phyloP scores from a whole-genome alignment of 2,888 invertebrate genomes.

The Rugalucina vietnamica region DNA sequence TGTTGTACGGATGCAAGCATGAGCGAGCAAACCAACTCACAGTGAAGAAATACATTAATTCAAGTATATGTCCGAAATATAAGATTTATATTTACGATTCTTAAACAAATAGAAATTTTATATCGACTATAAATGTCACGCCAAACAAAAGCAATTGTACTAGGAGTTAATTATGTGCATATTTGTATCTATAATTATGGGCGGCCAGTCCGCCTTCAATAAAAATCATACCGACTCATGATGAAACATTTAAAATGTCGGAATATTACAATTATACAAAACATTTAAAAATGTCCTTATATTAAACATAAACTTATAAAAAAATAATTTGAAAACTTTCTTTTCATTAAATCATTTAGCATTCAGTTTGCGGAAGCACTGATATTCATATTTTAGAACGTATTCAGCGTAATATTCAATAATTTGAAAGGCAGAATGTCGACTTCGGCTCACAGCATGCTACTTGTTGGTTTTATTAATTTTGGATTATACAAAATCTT shows the following conservation, averaged over 20 bases:
- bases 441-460: not conserved
- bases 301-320: not conserved
- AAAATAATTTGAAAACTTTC: not conserved
- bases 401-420: not conserved
- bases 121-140: conserved; percentile 33
- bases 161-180: conserved; percentile 9
- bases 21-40: conserved; percentile 6
- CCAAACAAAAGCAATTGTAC: conserved; percentile 24
- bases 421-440: not conserved
- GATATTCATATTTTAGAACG: not conserved
- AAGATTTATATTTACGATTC: conserved; percentile 37
- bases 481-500: conserved; percentile 6
- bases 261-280: not conserved
- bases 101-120: conserved; percentile 37
- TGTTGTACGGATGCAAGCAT: conserved; percentile 18
- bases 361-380: not conserved
- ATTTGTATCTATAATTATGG: conserved; percentile 5
- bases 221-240: conserved; percentile 1
- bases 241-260: conserved; percentile 9
- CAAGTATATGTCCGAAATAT: conserved; percentile 8
- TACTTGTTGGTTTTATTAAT: not conserved
- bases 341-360: not conserved
- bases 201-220: not conserved
- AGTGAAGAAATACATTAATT: not conserved
- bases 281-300: too few species aligned